Evolutionary conservation across 1,140 invertebrate species (phyloP).

Genomic region (Drusus annulatus): DNA sequence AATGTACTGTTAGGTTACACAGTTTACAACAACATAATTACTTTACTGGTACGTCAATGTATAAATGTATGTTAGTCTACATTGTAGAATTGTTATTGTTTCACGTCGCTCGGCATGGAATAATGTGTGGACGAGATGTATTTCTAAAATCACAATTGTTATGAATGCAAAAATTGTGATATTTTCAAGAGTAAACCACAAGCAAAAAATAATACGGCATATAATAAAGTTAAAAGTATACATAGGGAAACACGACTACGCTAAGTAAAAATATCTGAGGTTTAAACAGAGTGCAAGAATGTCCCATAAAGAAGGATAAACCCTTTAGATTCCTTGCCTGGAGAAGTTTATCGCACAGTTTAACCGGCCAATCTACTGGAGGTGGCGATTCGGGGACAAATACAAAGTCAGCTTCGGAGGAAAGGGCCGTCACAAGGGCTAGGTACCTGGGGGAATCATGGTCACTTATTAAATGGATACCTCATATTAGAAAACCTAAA

Average conservation of each 20-base stretch:
- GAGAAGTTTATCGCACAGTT: conserved; percentile 91
- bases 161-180: conserved; percentile 1
- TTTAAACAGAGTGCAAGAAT: conserved; percentile 28
- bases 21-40: too few species aligned
- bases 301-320: conserved; percentile 46
- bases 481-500: background rate
- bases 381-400: conserved; percentile 97
- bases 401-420: conserved; percentile 93
- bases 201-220: conserved; percentile 36
- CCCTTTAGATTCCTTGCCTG: conserved; percentile 79
- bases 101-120: background rate
- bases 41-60: too few species aligned
- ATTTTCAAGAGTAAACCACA: conserved; percentile 28
- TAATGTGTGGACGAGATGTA: conserved; percentile 5
- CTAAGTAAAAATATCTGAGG: conserved; percentile 54
- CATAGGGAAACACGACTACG: conserved; percentile 42
- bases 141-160: background rate
- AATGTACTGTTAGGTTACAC: too few species aligned
- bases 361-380: conserved; percentile 90
- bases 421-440: conserved; percentile 91
- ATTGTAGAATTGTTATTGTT: too few species aligned
- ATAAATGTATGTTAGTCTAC: too few species aligned
- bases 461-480: background rate
- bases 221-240: conserved; percentile 39
- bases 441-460: conserved; percentile 80